Conservation (phyloP, 2,888 invertebrate species). For the Fragum fragum region DNA sequence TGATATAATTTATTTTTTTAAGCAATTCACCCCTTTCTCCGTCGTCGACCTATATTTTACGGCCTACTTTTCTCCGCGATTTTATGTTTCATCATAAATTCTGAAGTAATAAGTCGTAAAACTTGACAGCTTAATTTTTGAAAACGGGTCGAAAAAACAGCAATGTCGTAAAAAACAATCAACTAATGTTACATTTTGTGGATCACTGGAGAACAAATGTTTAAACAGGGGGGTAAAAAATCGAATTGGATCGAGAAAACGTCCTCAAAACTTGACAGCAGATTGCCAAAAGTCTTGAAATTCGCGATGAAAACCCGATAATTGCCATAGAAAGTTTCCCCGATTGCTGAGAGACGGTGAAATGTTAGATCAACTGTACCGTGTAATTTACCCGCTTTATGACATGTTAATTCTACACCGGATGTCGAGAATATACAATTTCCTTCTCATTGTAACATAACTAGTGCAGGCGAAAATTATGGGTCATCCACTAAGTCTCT, state of each 20-base stretch:
- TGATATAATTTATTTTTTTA: too few relatives aligned
- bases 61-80: neutral
- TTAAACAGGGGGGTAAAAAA: too few relatives aligned
- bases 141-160: too few relatives aligned
- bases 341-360: constrained; percentile 10
- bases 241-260: too few relatives aligned
- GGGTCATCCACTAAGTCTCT: constrained; percentile 1
- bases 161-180: too few relatives aligned
- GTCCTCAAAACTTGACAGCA: too few relatives aligned
- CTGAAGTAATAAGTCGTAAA: too few relatives aligned
- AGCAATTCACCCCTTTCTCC: too few relatives aligned
- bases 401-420: constrained; percentile 14
- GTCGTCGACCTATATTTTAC: neutral
- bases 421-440: neutral
- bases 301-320: constrained; percentile 10
- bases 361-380: constrained; percentile 20
- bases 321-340: neutral
- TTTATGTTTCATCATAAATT: too few relatives aligned
- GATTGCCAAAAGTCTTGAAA: neutral
- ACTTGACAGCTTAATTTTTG: too few relatives aligned
- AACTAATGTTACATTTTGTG: too few relatives aligned
- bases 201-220: too few relatives aligned
- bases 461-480: constrained; percentile 20
- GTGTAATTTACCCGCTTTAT: constrained; percentile 21
- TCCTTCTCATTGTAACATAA: neutral